Evolutionary conservation across 2,113 vertebrate genomes (phyloP), one percentile per base, ranked within the genome.

Genomic region (Notothenia rossii): DNA sequence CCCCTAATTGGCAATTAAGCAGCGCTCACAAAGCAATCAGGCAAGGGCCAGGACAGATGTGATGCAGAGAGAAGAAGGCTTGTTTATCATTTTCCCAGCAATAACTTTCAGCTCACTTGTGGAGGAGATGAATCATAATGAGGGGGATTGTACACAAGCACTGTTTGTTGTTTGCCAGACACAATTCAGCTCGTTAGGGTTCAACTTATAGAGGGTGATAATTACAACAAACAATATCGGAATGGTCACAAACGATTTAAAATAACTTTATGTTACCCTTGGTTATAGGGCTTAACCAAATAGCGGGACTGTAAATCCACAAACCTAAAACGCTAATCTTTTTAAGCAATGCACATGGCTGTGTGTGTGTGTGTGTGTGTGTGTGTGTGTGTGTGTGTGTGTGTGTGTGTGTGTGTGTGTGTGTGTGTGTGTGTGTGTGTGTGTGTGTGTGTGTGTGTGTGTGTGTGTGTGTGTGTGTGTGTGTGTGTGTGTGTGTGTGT

Each of bases 1-100:
- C 12, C 62, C 56, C 85, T 94, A 95, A 95, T 95, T 95, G 92
- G 75, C 92, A 95, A 94, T 95, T 95, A 95, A 93, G 93, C 82
- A 90, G 77, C 79, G 75, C 79, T 89, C 87, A 89, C 91, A 93
- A 94, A 93, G 92, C 94, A 94, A 94, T 95, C 94, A 94, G 85
- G 77, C 88, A 82, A 75, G 63, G 68, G 77, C 70, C 67, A 75
- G 84, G 86, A 88, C 91, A 92, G 91, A 92, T 91, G 90, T 77
- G 79, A 85, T 12, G 73, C 81, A 84, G 75, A 69, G 78, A 86
- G 88, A 92, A 77, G 88, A 54, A 88, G 64, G 84, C 79, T 89
- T 93, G 91, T 92, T 93, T 92, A 88, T 91, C 80, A 90, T 93
- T 87, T 90, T 69, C 63, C 43, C 76, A 33, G 74, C 75, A 82